Percentiles rank a stretch among this genome's conserved stretches.
These are phyloP conservation scores for Pelosia muscerda DNA, from an alignment of 2,888 invertebrate species.

Conservation along the genomic window DNA sequence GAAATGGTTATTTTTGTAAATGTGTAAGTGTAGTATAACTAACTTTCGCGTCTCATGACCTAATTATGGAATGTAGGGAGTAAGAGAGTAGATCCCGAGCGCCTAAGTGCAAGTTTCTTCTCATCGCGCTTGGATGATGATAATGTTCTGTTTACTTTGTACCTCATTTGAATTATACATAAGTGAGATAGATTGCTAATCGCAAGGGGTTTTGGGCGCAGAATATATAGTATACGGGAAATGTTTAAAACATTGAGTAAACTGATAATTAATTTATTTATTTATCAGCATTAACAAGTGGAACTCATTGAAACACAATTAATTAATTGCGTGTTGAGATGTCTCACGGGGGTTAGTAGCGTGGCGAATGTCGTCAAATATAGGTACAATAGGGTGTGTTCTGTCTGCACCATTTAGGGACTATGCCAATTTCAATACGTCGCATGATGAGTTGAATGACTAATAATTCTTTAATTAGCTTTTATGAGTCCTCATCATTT, in stretches of 20 bases:
- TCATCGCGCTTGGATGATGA: too few relatives aligned
- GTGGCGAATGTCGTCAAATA: neutral
- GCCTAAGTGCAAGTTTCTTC: too few relatives aligned
- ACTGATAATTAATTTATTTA: neutral
- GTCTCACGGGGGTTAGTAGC: neutral
- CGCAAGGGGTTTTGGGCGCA: neutral
- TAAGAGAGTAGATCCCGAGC: too few relatives aligned
- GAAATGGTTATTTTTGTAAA: too few relatives aligned
- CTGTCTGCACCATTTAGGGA: too few relatives aligned
- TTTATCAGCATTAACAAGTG: neutral
- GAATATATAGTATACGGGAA: neutral
- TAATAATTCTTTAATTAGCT: neutral
- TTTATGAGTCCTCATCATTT: too few relatives aligned
- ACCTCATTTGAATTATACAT: neutral
- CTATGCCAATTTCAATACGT: neutral
- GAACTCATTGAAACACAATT: neutral
- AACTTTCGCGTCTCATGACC: too few relatives aligned
- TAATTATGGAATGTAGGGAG: too few relatives aligned
- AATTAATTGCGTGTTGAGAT: neutral
- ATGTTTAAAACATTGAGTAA: constrained; percentile 1
- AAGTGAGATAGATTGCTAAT: neutral
- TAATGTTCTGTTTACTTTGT: too few relatives aligned
- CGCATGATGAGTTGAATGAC: too few relatives aligned
- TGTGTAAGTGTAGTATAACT: too few relatives aligned
- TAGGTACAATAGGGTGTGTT: neutral